Conservation (phyloP, 2,888 invertebrate species). For the Orchesellides sinensis region DNA sequence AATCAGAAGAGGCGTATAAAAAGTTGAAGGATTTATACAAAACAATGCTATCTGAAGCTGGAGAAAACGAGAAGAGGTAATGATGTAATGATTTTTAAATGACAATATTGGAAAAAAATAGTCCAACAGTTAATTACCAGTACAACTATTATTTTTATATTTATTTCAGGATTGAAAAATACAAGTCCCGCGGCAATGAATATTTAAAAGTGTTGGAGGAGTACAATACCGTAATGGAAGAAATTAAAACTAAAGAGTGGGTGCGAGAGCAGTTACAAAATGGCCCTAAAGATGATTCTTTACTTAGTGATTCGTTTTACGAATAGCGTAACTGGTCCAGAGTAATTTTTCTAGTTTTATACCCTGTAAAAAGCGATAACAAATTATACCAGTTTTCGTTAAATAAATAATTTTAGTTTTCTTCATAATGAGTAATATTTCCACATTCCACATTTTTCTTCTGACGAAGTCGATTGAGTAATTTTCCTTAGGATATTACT, state of each 20-base stretch:
- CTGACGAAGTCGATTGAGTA: background rate
- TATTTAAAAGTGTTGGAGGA: conserved; percentile 29
- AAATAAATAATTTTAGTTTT: background rate
- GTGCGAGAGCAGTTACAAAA: conserved; percentile 56
- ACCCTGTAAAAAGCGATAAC: no score
- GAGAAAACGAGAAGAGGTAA: conserved; percentile 52
- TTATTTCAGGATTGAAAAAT: conserved; percentile 38
- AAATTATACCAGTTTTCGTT: background rate
- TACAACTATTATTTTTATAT: background rate
- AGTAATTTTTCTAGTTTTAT: background rate
- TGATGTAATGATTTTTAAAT: background rate
- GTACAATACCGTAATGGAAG: conserved; percentile 54
- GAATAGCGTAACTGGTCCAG: background rate
- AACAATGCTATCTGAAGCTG: conserved; percentile 32
- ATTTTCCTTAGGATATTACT: background rate
- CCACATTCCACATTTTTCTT: background rate
- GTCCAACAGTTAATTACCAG: no score
- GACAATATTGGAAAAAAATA: background rate
- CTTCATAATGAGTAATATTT: background rate
- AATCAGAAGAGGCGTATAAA: conserved; percentile 5
- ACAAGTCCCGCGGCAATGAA: conserved; percentile 56
- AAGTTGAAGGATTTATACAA: background rate
- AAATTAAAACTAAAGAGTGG: conserved; percentile 67
- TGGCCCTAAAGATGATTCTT: conserved; percentile 31
- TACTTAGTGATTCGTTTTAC: conserved; percentile 28